Evolutionary conservation across 1,140 invertebrate genomes (phyloP).

Genomic region (Cataglyphis hispanica): DNA sequence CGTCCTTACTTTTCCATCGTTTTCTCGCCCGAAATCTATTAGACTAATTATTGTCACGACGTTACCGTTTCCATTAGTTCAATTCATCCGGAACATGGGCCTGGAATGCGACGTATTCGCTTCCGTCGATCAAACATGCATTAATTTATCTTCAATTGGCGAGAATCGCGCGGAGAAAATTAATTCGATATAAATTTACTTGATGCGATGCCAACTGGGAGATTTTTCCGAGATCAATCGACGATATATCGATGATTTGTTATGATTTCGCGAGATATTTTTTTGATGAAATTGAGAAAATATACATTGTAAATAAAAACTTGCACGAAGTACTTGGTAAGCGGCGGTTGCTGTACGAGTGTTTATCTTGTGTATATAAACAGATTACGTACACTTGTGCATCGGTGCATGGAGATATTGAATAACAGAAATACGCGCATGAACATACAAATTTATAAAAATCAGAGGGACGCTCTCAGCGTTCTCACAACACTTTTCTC

Average conservation of each 20-base stretch:
- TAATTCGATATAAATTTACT: conserved; percentile 28
- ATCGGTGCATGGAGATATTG: background rate
- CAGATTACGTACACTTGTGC: background rate
- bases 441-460: background rate
- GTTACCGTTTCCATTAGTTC: conserved; percentile 27
- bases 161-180: conserved; percentile 29
- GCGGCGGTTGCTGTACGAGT: background rate
- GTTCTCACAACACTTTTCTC: background rate
- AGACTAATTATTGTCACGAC: conserved; percentile 53
- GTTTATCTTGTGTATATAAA: conserved; percentile 9
- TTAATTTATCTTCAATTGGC: conserved; percentile 40
- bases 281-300: background rate
- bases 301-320: background rate
- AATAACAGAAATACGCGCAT: conserved; percentile 29
- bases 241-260: background rate
- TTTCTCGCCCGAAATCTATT: conserved; percentile 46
- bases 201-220: background rate
- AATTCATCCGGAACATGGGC: conserved; percentile 43
- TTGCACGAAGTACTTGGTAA: background rate
- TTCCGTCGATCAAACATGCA: conserved; percentile 14
- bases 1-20: conserved; percentile 28
- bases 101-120: conserved; percentile 23
- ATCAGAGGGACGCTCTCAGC: background rate
- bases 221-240: conserved; percentile 3
- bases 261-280: conserved; percentile 4